A percentile compares a stretch with the other conserved stretches of the same genome.
phyloP scores from a whole-genome alignment of 1,140 invertebrate species.

The Dinoponera quadriceps region DNA sequence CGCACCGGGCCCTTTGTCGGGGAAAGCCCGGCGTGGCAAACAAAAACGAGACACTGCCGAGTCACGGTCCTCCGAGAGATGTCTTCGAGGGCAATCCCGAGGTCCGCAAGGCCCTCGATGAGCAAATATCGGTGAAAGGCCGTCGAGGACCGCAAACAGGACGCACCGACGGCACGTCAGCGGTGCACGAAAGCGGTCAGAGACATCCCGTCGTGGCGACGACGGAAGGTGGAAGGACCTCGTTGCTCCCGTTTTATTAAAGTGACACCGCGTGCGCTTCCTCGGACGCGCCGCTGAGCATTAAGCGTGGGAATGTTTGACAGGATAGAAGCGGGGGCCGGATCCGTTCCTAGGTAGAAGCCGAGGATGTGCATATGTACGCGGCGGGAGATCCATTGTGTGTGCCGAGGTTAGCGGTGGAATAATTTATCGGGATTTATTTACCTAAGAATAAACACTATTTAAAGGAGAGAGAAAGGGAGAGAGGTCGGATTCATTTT shows the following conservation, averaged over 20 bases:
- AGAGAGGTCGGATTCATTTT: not conserved
- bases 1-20: conserved; percentile 68
- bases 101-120: conserved; percentile 57
- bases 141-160: conserved; percentile 59
- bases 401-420: too few species aligned
- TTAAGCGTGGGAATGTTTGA: conserved; percentile 60
- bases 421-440: not conserved
- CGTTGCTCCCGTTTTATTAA: conserved; percentile 78
- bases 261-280: conserved; percentile 58
- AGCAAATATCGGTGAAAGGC: conserved; percentile 68
- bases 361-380: not conserved
- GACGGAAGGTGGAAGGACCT: conserved; percentile 63
- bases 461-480: not conserved
- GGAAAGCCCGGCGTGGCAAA: conserved; percentile 70
- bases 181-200: conserved; percentile 29
- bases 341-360: conserved; percentile 17
- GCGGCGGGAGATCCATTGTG: not conserved
- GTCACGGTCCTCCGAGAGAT: conserved; percentile 68
- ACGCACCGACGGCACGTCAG: conserved; percentile 48
- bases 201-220: conserved; percentile 55
- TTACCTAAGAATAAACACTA: not conserved
- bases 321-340: conserved; percentile 35
- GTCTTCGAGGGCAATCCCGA: conserved; percentile 63
- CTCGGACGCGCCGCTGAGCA: conserved; percentile 27
- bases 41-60: conserved; percentile 70